Base-by-base conservation (phyloP, 2,797 vertebrate species). In the Schizopygopsis pylzovi region DNA sequence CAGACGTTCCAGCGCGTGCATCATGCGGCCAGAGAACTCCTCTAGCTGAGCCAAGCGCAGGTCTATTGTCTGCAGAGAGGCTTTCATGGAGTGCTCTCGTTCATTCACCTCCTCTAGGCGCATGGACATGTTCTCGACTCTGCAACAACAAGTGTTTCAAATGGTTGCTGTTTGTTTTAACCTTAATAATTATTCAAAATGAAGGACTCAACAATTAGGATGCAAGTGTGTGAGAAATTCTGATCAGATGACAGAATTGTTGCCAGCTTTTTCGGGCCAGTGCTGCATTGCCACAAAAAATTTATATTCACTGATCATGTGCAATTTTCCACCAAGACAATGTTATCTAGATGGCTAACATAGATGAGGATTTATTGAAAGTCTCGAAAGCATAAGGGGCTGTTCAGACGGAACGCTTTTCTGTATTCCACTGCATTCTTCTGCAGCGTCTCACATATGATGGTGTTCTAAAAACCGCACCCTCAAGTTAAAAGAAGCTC, bases 41-140 rank as follows among this genome's bases (percentile, higher is more conserved):
- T 99, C 98, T 67, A 99, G 91, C n/a, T 99, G 98, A 59, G 96
- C 96, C 67, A 99, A 95, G 0, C 98, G 96, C 39, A 99, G 95
- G 89, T 99, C 98, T 0, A 99, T 97, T 0, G 97, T 98, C 94
- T 99, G 98, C n/a, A 99, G 95, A 54, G 98, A 97, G 4, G 98
- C 97, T 92, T 99, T 99, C 98, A 98, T 99, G 11, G 97, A 98
- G 90, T 97, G 97, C 86, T 99, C 98, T 86, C 98, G 95, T 91
- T 99, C 98, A 1, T 99, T 98, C 82, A 99, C 97, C 93, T 99
- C 98, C 91, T 99, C 98, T 90, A 99, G 92, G 73, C 98, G 97
- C 97, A 99, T 99, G 2, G 96, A 96, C 98, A 99, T 99, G 47
- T 98, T 99, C 93, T 99, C 98, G 89, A 99, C 98, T 92, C 98